Percentiles rank a stretch among this genome's conserved stretches.
These are phyloP conservation scores for Drosophila pallidifrons DNA, from an alignment of 1,140 invertebrate genomes.

Conservation along the genomic window DNA sequence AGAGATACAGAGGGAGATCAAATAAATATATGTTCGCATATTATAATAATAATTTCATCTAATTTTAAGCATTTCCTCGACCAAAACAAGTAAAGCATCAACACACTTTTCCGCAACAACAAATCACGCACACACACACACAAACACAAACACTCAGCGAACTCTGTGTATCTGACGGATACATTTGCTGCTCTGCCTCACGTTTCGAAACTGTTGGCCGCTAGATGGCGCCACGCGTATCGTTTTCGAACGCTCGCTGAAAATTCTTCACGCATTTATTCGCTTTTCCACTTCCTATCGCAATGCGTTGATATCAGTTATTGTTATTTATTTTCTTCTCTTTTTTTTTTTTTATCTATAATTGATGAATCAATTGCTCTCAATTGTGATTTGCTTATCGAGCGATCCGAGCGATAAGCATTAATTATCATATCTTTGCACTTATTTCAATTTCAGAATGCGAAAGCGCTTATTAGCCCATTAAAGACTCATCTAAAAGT, in stretches of 20 bases:
- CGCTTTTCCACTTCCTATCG: slow-evolving; percentile 3
- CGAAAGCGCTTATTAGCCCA: not conserved
- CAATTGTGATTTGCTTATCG: slow-evolving; percentile 34
- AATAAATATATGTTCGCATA: slow-evolving; percentile 28
- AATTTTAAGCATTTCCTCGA: slow-evolving; percentile 48
- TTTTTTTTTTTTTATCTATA: slow-evolving; percentile 11
- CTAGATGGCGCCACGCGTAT: slow-evolving; percentile 62
- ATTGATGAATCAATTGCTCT: slow-evolving; percentile 50
- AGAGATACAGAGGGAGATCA: not conserved
- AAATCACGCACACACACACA: not conserved
- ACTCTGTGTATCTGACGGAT: not conserved
- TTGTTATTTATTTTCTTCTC: slow-evolving; percentile 1
- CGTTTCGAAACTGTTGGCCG: slow-evolving; percentile 40
- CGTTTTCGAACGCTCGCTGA: slow-evolving; percentile 29
- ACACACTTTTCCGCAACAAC: slow-evolving; percentile 32
- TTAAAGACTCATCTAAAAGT: not conserved
- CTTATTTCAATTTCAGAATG: not conserved
- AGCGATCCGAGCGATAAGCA: slow-evolving; percentile 1
- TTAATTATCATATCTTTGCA: slow-evolving; percentile 4
- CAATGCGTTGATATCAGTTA: not conserved
- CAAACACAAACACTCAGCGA: not conserved
- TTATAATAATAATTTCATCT: slow-evolving; percentile 64
- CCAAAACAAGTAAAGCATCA: slow-evolving; percentile 8
- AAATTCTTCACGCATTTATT: slow-evolving; percentile 6
- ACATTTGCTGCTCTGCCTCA: not conserved